Conservation (phyloP, 2,113 vertebrate species). For the Microcebus griseorufus region DNA sequence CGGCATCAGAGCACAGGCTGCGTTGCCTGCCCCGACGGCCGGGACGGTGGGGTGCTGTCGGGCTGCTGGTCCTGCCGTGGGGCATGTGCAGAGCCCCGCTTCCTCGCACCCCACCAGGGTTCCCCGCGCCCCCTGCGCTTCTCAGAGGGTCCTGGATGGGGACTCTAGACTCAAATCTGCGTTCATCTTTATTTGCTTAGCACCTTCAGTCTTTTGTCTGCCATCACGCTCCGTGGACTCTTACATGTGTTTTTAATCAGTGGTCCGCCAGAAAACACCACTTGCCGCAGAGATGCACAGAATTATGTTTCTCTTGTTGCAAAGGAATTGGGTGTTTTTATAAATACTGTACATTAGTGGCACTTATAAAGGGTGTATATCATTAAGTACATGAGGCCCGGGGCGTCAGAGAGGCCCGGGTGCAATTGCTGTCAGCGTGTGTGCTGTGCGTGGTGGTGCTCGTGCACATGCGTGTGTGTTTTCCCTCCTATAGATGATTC, state of each 20-base stretch:
- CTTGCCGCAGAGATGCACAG: background rate
- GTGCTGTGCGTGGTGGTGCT: no score
- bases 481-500: background rate
- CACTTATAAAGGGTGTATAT: background rate
- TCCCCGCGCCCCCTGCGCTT: rapidly evolving
- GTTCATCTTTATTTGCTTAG: rapidly evolving
- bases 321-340: background rate
- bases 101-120: rapidly evolving
- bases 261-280: background rate
- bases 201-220: rapidly evolving
- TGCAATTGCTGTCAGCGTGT: background rate
- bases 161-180: background rate
- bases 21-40: rapidly evolving
- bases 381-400: background rate
- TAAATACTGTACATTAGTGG: background rate
- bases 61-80: rapidly evolving
- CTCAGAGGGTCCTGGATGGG: rapidly evolving
- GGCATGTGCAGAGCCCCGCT: rapidly evolving
- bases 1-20: rapidly evolving
- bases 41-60: no score
- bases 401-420: background rate
- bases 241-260: background rate
- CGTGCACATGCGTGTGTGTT: background rate
- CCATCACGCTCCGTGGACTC: rapidly evolving
- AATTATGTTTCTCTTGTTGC: background rate